These are phyloP conservation scores for Megalops cyprinoides DNA, from an alignment of 2,797 vertebrate genomes.

Conservation along the genomic window DNA sequence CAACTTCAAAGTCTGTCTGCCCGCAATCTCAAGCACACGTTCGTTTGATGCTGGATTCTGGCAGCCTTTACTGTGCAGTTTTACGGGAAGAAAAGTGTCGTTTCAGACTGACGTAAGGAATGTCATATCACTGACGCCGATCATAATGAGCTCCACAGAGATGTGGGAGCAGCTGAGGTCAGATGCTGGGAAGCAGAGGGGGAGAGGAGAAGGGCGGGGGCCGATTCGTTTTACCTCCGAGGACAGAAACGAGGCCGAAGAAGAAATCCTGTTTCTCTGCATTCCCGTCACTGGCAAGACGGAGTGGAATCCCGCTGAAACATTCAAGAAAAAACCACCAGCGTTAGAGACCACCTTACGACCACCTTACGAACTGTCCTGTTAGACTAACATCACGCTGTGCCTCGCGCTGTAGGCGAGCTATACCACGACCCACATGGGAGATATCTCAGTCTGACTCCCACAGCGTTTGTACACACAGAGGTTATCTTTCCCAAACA, in stretches of 20 bases:
- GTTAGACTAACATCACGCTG: no score
- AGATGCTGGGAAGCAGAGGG: neutral
- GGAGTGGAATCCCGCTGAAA: neutral
- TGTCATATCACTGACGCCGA: neutral
- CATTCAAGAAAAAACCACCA: neutral
- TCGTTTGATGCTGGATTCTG: no score
- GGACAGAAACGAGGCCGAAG: neutral
- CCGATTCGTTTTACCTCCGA: neutral
- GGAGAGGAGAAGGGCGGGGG: neutral
- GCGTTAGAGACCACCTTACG: no score
- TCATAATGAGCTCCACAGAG: neutral
- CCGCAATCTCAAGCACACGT: neutral
- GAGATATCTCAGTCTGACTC: no score
- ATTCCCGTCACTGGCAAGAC: neutral
- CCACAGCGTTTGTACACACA: no score
- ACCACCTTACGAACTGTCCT: no score
- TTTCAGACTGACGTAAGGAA: neutral
- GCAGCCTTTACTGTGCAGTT: neutral
- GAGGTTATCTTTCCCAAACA: no score
- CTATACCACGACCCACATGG: no score
- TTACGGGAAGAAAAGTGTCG: neutral
- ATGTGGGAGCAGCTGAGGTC: no score
- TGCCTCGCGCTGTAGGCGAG: no score
- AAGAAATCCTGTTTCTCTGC: neutral
- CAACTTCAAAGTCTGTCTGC: neutral